phyloP scores from a whole-genome alignment of 2,888 invertebrate genomes.

The Brenthis daphne region DNA sequence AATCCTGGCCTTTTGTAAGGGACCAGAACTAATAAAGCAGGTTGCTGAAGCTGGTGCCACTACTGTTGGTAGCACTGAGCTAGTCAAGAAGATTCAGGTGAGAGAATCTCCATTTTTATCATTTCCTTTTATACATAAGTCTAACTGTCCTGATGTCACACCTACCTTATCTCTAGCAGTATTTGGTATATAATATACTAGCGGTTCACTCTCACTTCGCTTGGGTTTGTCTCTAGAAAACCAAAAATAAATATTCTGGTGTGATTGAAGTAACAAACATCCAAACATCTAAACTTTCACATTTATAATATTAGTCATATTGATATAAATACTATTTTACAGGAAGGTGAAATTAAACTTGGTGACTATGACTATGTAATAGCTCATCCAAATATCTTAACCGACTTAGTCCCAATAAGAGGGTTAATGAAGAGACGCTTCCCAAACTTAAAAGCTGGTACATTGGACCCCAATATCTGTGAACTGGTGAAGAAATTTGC shows the following conservation, averaged over 20 bases:
- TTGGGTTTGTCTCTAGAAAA: too few species aligned
- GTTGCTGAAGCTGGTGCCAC: constrained; percentile 88
- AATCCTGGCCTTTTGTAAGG: constrained; percentile 89
- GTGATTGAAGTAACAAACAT: too few species aligned
- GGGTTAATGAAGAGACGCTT: constrained; percentile 90
- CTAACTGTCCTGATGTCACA: too few species aligned
- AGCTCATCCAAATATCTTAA: constrained; percentile 90
- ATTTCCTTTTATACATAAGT: background rate
- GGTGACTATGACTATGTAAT: constrained; percentile 88
- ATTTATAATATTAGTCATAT: too few species aligned
- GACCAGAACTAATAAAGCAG: constrained; percentile 80
- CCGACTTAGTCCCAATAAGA: constrained; percentile 88
- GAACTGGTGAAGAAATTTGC: constrained; percentile 84
- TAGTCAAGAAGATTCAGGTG: constrained; percentile 89
- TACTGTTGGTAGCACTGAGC: constrained; percentile 86
- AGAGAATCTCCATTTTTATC: background rate
- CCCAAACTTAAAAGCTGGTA: constrained; percentile 86
- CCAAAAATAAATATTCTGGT: too few species aligned
- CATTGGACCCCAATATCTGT: constrained; percentile 84
- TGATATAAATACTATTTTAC: constrained; percentile 26
- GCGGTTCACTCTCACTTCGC: too few species aligned
- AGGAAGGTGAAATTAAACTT: constrained; percentile 85
- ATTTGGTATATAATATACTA: too few species aligned
- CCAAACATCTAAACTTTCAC: too few species aligned
- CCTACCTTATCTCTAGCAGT: too few species aligned